Evolutionary conservation across 2,113 vertebrate genomes (phyloP).

Genomic region (Cryptoleucopteryx plumbea): DNA sequence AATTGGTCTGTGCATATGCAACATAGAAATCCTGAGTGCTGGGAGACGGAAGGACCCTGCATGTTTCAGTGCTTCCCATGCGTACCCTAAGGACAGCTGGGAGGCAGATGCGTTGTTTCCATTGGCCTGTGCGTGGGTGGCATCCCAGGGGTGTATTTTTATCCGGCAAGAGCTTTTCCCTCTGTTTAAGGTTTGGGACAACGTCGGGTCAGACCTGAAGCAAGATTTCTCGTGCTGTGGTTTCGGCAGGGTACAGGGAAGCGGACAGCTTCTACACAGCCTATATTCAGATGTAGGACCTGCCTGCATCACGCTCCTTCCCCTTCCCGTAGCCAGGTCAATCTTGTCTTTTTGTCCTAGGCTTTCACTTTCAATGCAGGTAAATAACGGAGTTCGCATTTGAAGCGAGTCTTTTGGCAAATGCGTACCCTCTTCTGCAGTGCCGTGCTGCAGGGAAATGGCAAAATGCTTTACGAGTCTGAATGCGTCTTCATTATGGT

Average conservation of each 20-base stretch:
- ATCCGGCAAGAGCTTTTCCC: neutral
- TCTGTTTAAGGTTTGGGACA: neutral
- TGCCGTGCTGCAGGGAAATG: neutral
- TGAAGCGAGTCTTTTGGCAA: neutral
- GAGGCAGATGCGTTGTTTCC: neutral
- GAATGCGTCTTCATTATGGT: neutral
- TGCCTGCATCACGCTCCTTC: neutral
- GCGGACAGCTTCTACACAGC: rapidly evolving
- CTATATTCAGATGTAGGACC: neutral
- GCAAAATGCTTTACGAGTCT: neutral
- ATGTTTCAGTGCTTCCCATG: neutral
- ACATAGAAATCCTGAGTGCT: neutral
- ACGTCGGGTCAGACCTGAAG: neutral
- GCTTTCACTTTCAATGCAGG: neutral
- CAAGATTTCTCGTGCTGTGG: neutral
- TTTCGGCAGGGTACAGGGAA: neutral
- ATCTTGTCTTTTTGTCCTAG: neutral
- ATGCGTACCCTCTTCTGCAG: neutral
- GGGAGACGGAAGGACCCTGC: neutral
- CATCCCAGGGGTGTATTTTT: conserved; percentile 15
- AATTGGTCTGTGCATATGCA: rapidly evolving
- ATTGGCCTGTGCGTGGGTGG: neutral
- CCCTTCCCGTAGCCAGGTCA: neutral
- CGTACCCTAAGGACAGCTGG: neutral
- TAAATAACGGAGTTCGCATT: neutral